Base-by-base conservation (phyloP, 2,888 invertebrate species). In the Nysson spinosus region DNA sequence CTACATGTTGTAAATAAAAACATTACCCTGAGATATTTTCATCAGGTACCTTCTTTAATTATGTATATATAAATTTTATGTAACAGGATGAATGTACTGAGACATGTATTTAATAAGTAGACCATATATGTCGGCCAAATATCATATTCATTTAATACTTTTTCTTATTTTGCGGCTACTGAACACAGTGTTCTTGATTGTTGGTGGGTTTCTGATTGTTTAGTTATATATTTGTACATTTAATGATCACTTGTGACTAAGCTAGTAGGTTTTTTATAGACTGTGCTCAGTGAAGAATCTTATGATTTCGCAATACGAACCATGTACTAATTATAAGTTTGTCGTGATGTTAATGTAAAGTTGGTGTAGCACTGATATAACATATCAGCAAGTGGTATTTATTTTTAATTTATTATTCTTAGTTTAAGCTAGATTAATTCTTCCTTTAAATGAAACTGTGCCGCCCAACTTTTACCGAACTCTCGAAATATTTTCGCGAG, bases 301-400 rank as follows among this genome's bases (percentile, higher is more conserved):
- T 61, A 69, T 63, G 67, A 78, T 82, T 83, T 81, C 81, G 70
- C 83, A 83, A 83, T 77, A 66, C 54, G 64, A 51, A 77, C 73
- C 69, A 75, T 72, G 78, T 78, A 79, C 83, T 83, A 83, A 83
- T 82, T 83, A 82, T 83, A 83, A 83, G 74, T 77, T 79, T 80
- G 75, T 80, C 61, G 71, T 61, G 65, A 66, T 74, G 65, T 69
- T 75, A 65, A 74, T 69, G 60, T 60, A 51, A 66, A 47, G 19
- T 22, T 44, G 11, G 47, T 46, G 44, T 28, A 35, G 26, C 39
- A n/a, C n/a, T n/a, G n/a, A 47, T 61, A 60, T 40, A 32, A 67
- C 34, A 58, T 50, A 69, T 46, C n/a, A 43, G 28, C 43, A 55
- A 49, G 34, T 52, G 24, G 3, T 50, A 50, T 11, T 20, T 19